These are phyloP conservation scores for Lineus longissimus DNA, from an alignment of 1,140 invertebrate species.

Conservation along the genomic window DNA sequence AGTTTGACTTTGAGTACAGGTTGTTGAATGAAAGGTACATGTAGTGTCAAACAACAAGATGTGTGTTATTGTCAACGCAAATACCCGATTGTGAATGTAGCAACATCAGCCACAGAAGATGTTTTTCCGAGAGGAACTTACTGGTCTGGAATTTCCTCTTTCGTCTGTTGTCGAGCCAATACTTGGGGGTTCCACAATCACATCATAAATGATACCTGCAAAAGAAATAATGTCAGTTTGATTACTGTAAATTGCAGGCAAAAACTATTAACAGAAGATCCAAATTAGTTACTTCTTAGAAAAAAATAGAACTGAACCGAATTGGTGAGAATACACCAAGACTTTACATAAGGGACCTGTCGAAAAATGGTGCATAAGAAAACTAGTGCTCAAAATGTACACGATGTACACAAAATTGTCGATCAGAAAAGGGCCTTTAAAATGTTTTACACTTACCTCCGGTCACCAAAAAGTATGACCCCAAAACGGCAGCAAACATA, in stretches of 20 bases:
- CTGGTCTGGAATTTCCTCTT: slow-evolving; percentile 85
- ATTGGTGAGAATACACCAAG: background rate
- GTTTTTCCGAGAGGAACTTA: slow-evolving; percentile 21
- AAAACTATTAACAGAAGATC: background rate
- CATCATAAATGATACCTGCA: slow-evolving; percentile 95
- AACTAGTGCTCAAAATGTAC: background rate
- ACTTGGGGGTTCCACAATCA: slow-evolving; percentile 96
- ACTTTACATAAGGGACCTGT: background rate
- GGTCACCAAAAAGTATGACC: slow-evolving; percentile 96
- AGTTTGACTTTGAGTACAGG: no score
- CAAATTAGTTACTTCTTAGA: background rate
- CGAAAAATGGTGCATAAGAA: background rate
- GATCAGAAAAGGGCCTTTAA: background rate
- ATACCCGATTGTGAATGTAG: no score
- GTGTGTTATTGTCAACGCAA: no score
- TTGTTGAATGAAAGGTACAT: no score
- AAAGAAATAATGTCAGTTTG: slow-evolving; percentile 18
- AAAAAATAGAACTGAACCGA: background rate
- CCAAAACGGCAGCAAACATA: slow-evolving; percentile 81
- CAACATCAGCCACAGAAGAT: no score
- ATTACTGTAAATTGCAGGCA: background rate
- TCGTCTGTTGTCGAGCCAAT: slow-evolving; percentile 97
- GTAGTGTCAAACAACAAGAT: no score
- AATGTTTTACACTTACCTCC: slow-evolving; percentile 67
- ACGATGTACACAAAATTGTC: background rate